phyloP scores from a whole-genome alignment of 1,140 invertebrate species.

The silkworm (Bombyx mori) region ASM3026992v2 NC_085110.1:4467001-4467500 shows the following conservation, averaged over 20 bases:
- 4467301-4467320: constrained; percentile 65
- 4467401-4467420: constrained; percentile 57
- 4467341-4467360: constrained; percentile 68
- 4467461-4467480: constrained; percentile 28
- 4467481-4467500: constrained; percentile 40
- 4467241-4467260: constrained; percentile 38
- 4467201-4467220: constrained; percentile 41
- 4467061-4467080: constrained; percentile 67
- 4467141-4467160: constrained; percentile 43
- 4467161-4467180: constrained; percentile 40
- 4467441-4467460: constrained; percentile 46
- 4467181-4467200: constrained; percentile 34
- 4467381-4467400: constrained; percentile 49
- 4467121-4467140: constrained; percentile 65
- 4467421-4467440: constrained; percentile 47
- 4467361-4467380: constrained; percentile 54
- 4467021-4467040: constrained; percentile 56
- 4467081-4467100: constrained; percentile 67
- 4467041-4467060: constrained; percentile 57
- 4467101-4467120: constrained; percentile 65
- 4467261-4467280: constrained; percentile 49
- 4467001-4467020: constrained; percentile 61
- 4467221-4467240: constrained; percentile 32
- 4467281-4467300: constrained; percentile 65
- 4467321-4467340: constrained; percentile 68